A percentile compares a stretch with the other conserved stretches of the same genome.
Evolutionary conservation across 2,113 vertebrate genomes (phyloP).

Genomic region (Sula dactylatra): DNA sequence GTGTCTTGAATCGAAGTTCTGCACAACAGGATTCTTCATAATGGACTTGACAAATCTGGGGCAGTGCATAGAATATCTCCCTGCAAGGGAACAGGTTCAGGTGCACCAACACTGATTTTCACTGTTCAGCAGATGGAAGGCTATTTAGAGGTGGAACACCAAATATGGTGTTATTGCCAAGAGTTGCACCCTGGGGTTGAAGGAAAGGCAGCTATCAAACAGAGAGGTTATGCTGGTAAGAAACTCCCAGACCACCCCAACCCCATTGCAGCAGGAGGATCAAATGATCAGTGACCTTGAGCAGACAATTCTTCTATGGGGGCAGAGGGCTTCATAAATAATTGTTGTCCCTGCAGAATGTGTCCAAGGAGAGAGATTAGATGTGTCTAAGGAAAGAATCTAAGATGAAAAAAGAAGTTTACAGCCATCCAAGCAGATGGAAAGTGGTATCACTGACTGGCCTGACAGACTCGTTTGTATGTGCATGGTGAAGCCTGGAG

Average conservation of each 20-base stretch:
- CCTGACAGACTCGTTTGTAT: background rate
- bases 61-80: slow-evolving; percentile 54
- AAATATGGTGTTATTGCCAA: background rate
- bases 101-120: slow-evolving; percentile 23
- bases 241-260: background rate
- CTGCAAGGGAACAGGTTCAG: slow-evolving; percentile 43
- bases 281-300: background rate
- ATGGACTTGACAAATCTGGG: slow-evolving; percentile 70
- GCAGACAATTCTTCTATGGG: background rate
- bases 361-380: background rate
- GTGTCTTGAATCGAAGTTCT: background rate
- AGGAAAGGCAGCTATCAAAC: background rate
- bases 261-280: background rate
- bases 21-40: slow-evolving; percentile 44
- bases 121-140: slow-evolving; percentile 57
- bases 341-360: background rate
- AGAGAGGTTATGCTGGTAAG: background rate
- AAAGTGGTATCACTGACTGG: background rate
- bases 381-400: background rate
- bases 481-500: background rate
- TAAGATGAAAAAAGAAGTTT: background rate
- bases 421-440: background rate
- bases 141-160: slow-evolving; percentile 47
- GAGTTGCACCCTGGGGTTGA: background rate
- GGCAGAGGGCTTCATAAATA: background rate